Conservation (phyloP, 2,797 vertebrate species). For the Leuciscus waleckii region DNA sequence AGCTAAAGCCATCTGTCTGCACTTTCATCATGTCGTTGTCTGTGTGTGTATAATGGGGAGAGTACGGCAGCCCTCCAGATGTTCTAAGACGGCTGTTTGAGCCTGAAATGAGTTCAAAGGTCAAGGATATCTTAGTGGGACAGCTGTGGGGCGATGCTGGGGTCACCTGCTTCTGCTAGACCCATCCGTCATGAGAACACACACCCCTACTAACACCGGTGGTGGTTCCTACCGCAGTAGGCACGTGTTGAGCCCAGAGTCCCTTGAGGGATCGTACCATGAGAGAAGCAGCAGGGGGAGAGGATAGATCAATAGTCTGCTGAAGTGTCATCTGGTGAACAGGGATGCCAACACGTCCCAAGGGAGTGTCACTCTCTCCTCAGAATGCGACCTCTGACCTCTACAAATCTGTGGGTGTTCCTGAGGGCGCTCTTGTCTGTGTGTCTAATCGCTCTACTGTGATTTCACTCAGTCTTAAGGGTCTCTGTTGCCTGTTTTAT, state of each 20-base stretch:
- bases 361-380: slow-evolving; percentile 68
- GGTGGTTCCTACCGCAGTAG: slow-evolving; percentile 5
- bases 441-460: slow-evolving; percentile 42
- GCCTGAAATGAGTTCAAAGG: slow-evolving; percentile 68
- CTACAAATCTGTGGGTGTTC: slow-evolving; percentile 61
- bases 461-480: slow-evolving; percentile 44
- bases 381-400: slow-evolving; percentile 64
- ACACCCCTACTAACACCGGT: slow-evolving; percentile 57
- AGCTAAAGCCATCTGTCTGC: slow-evolving; percentile 49
- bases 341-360: slow-evolving; percentile 74
- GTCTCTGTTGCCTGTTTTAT: slow-evolving; percentile 26
- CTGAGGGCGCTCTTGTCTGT: slow-evolving; percentile 27
- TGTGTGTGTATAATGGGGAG: slow-evolving; percentile 64
- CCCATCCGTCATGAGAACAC: slow-evolving; percentile 74
- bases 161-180: slow-evolving; percentile 68
- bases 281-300: slow-evolving; percentile 67
- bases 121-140: slow-evolving; percentile 73
- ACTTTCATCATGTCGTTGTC: slow-evolving; percentile 13
- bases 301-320: slow-evolving; percentile 79
- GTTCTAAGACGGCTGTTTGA: slow-evolving; percentile 68
- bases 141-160: slow-evolving; percentile 73
- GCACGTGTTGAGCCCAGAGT: slow-evolving; percentile 25
- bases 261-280: slow-evolving; percentile 51
- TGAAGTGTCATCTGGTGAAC: slow-evolving; percentile 82
- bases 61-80: slow-evolving; percentile 74